Conservation (phyloP, 2,113 vertebrate species). For the Dasypus novemcinctus region DNA sequence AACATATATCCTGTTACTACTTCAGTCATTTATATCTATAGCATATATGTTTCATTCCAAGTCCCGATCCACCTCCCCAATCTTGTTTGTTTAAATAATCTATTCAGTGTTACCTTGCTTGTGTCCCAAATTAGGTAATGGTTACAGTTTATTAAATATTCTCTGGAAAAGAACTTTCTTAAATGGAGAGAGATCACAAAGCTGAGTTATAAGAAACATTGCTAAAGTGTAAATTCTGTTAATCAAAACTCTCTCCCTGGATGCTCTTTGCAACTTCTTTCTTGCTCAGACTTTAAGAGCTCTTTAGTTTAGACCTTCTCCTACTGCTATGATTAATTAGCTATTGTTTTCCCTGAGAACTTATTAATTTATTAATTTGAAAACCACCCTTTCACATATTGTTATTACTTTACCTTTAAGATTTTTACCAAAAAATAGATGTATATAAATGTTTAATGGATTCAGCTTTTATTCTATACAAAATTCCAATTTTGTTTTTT, state of each 20-base stretch:
- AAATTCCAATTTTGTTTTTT: background rate
- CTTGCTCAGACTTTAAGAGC: background rate
- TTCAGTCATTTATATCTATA: background rate
- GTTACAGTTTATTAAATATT: slow-evolving; percentile 9
- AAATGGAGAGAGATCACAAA: background rate
- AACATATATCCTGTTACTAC: background rate
- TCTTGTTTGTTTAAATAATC: background rate
- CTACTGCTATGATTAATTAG: background rate
- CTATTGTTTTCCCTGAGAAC: background rate
- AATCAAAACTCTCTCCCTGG: background rate
- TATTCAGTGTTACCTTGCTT: background rate
- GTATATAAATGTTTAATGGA: background rate
- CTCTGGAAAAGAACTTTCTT: background rate
- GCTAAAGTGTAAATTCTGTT: background rate
- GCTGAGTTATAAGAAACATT: background rate
- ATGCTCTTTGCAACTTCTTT: background rate
- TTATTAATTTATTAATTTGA: slow-evolving; percentile 24
- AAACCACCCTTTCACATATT: background rate
- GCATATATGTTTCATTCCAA: background rate
- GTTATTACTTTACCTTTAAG: background rate
- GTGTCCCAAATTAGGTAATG: background rate
- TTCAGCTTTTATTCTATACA: background rate
- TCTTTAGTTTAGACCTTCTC: background rate
- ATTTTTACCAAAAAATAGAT: background rate
- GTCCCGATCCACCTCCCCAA: background rate